These are phyloP conservation scores for Zoanthus sansibaricus DNA, from an alignment of 92 coral and sea anemone species.

Conservation along the genomic window DNA sequence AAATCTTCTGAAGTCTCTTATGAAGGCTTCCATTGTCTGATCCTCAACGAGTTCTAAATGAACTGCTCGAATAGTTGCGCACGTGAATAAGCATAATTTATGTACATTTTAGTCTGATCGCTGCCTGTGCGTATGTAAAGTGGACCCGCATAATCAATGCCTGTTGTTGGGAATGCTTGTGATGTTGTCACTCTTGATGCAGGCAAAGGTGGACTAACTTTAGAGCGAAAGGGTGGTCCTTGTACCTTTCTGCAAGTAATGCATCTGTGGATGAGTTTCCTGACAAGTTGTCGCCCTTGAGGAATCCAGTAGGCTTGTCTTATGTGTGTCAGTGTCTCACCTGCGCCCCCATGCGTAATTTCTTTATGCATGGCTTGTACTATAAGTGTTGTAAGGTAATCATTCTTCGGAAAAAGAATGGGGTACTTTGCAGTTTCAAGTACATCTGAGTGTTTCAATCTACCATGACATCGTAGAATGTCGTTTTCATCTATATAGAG, in stretches of 20 bases:
- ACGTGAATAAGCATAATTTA: not conserved
- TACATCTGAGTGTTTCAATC: conserved; percentile 10
- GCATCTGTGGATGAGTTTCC: not conserved
- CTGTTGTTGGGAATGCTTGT: not conserved
- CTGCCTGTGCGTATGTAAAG: not conserved
- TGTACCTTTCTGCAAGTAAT: conserved; percentile 7
- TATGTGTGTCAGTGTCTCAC: conserved; percentile 34
- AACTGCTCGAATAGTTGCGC: not conserved
- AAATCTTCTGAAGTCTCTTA: conserved; percentile 43
- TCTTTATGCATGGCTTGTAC: not conserved
- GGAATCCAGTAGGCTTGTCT: conserved; percentile 32
- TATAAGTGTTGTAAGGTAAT: not conserved
- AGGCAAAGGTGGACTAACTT: not conserved
- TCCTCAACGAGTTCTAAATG: not conserved
- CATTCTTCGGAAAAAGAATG: conserved; percentile 7
- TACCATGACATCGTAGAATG: conserved; percentile 6
- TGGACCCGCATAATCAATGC: conserved; percentile 17
- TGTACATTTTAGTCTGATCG: not conserved
- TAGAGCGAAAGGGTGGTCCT: not conserved
- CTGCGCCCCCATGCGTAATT: conserved; percentile 4
- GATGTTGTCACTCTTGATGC: conserved; percentile 8
- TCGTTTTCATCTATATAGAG: not conserved
- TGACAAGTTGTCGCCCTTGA: conserved; percentile 20
- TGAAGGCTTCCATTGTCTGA: conserved; percentile 18
- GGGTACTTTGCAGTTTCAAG: conserved; percentile 8